phyloP scores from a whole-genome alignment of 2,113 vertebrate species.

The Vidua macroura region DNA sequence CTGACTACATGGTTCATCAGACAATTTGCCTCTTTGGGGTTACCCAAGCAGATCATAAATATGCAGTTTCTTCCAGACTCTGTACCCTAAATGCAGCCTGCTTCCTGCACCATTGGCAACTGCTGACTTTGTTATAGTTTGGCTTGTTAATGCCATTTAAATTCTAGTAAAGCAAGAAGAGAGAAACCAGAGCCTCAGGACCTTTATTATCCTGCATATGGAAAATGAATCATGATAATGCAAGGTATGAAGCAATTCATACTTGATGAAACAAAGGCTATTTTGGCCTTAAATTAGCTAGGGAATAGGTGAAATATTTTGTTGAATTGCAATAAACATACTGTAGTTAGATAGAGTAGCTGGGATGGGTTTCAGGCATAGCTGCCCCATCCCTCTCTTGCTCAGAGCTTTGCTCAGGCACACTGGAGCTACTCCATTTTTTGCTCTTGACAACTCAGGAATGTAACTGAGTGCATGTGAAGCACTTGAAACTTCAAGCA shows the following conservation, averaged over 20 bases:
- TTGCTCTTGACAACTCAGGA: background rate
- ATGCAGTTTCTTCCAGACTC: background rate
- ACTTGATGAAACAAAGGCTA: background rate
- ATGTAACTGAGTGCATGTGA: background rate
- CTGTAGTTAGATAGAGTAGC: background rate
- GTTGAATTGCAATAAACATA: background rate
- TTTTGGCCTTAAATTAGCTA: background rate
- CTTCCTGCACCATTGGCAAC: background rate
- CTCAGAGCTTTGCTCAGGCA: background rate
- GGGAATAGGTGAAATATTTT: background rate
- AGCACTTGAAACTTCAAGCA: conserved; percentile 19
- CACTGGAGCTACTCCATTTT: background rate
- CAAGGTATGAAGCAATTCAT: background rate
- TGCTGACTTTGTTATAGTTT: background rate
- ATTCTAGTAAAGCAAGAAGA: background rate
- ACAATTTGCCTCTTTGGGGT: background rate
- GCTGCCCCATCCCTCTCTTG: background rate
- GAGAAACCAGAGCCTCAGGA: background rate
- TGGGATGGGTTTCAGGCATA: background rate
- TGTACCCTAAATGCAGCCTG: background rate
- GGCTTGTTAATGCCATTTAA: background rate
- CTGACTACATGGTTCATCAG: background rate
- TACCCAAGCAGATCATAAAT: background rate
- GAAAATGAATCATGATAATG: background rate
- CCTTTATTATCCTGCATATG: background rate